Evolutionary conservation across 2,888 invertebrate species (phyloP).

Genomic region (Galeopsomyia nigrocyanea): DNA sequence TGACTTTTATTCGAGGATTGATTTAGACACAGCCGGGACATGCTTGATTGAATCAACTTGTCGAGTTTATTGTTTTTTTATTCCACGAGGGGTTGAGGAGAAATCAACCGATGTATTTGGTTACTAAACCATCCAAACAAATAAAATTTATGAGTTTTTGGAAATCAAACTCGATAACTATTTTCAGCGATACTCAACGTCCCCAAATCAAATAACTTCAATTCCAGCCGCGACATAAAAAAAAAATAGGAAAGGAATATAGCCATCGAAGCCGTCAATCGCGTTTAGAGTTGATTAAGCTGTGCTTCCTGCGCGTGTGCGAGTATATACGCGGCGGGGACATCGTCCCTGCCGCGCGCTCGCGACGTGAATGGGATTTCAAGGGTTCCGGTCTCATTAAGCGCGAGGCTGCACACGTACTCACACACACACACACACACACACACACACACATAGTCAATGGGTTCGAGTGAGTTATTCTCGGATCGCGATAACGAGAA

Average conservation of each 20-base stretch:
- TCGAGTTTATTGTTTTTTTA: too few species aligned
- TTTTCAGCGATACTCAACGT: too few species aligned
- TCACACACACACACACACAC: too few species aligned
- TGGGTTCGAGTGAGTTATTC: slow-evolving; percentile 51
- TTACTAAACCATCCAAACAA: too few species aligned
- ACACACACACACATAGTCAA: slow-evolving; percentile 33
- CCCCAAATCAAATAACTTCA: slow-evolving; percentile 20
- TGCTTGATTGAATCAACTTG: not conserved
- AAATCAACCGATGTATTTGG: too few species aligned
- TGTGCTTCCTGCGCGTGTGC: too few species aligned
- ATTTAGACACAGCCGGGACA: not conserved
- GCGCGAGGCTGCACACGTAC: slow-evolving; percentile 6
- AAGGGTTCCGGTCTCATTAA: slow-evolving; percentile 49
- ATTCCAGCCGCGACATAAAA: not conserved
- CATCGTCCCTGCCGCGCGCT: slow-evolving; percentile 12
- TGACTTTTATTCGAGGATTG: too few species aligned
- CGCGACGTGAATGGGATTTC: slow-evolving; percentile 48
- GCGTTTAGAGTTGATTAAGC: not conserved
- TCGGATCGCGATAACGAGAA: slow-evolving; percentile 50
- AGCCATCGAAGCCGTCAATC: slow-evolving; percentile 26
- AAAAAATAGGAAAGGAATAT: too few species aligned
- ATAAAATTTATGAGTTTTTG: too few species aligned
- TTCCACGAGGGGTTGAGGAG: too few species aligned
- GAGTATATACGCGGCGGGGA: too few species aligned
- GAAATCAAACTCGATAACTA: too few species aligned